phyloP scores from a whole-genome alignment of 2,113 vertebrate species.

The Peromyscus californicus region DNA sequence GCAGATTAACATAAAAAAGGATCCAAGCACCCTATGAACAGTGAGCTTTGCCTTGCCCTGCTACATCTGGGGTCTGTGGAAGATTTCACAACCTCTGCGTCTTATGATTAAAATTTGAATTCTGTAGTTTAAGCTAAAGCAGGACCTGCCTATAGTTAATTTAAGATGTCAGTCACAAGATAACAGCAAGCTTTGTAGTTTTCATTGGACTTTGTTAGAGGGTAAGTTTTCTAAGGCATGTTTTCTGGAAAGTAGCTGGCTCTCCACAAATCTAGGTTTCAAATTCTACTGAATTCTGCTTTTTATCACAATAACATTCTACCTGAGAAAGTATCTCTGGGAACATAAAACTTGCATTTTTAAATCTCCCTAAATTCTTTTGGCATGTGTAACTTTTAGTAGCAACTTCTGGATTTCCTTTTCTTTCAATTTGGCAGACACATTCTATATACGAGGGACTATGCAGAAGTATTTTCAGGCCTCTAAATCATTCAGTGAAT shows the following conservation, averaged over 20 bases:
- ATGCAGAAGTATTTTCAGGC: neutral
- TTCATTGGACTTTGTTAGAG: neutral
- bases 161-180: conserved; percentile 32
- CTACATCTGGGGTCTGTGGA: neutral
- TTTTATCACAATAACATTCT: neutral
- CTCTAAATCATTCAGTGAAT: neutral
- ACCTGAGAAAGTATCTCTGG: neutral
- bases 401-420: neutral
- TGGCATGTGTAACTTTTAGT: neutral
- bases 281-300: neutral
- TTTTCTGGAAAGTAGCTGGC: conserved; percentile 43
- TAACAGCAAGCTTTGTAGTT: conserved; percentile 17
- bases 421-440: conserved; percentile 31
- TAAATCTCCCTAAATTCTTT: neutral
- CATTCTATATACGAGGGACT: neutral
- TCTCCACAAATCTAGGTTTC: conserved; percentile 8
- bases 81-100: neutral
- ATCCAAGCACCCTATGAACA: neutral
- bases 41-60: neutral
- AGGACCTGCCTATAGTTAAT: neutral
- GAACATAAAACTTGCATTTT: neutral
- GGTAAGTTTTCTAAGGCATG: neutral
- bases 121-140: neutral
- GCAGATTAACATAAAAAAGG: conserved; percentile 42
- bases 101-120: conserved; percentile 31